Evolutionary conservation across 2,888 invertebrate species (phyloP).

Genomic region (Pachydiplax longipennis): DNA sequence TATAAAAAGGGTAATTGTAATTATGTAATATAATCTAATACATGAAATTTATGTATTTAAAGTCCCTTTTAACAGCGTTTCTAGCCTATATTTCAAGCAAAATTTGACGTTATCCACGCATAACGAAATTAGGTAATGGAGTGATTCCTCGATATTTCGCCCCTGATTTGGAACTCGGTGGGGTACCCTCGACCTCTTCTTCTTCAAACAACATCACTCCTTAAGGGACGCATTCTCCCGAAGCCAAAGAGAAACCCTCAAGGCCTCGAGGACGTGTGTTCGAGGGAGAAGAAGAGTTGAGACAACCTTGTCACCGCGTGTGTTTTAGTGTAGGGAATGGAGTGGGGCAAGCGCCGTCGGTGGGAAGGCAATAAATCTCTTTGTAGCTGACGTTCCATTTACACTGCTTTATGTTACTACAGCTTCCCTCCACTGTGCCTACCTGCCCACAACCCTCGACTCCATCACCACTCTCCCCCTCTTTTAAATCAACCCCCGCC

Average conservation of each 20-base stretch:
- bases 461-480: not conserved
- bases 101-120: no score
- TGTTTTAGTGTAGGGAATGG: not conserved
- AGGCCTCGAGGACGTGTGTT: not conserved
- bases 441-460: not conserved
- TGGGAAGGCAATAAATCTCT: slow-evolving; percentile 31
- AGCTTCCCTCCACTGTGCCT: not conserved
- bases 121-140: no score
- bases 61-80: no score
- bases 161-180: not conserved
- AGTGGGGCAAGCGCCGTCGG: not conserved
- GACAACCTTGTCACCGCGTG: slow-evolving; percentile 41
- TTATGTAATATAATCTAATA: no score
- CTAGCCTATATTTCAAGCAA: no score
- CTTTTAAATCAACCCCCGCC: not conserved
- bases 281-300: not conserved
- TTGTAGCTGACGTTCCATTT: slow-evolving; percentile 42
- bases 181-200: not conserved
- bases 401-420: slow-evolving; percentile 38
- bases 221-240: not conserved
- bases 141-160: not conserved
- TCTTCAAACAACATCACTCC: not conserved
- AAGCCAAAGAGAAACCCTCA: not conserved
- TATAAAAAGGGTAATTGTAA: no score
- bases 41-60: no score